Evolutionary conservation across 2,113 vertebrate species (phyloP), one percentile per base, ranked within the genome.

Genomic region (Nothocercus nigrocapillus): DNA sequence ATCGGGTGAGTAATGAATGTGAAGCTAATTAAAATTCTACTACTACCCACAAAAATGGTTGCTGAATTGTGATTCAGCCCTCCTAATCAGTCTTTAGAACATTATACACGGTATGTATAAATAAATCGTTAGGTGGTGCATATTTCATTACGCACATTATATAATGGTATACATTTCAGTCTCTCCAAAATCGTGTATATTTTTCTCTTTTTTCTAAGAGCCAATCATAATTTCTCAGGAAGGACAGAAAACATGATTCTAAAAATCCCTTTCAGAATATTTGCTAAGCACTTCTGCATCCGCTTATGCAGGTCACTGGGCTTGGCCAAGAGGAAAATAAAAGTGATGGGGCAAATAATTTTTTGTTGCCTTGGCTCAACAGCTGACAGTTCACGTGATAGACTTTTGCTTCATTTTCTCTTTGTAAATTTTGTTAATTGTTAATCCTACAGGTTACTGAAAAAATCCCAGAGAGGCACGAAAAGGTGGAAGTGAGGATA

Each of bases 21-120:
- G 92, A 94, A 97, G 93, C 94, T 96, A 96, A 98, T 97, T 97
- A 97, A 98, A 96, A 96, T 94, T 97, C 96, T 96, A 95, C 95
- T 95, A 94, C 91, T 94, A 82, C 91, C 79, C 77, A 88, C 77
- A 74, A 90, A 97, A 97, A 95, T 44, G 72, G 85, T 85, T 96
- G 67, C 25, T 82, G 49, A 94, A 89, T 81, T 38, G 81, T 95
- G 95, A 96, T 88, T 59, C 89, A 96, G 58, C 64, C 82, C 58
- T 96, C 72, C 81, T 91, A 92, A 78, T 88, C 16, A 81, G 93
- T 88, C 51, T 94, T 97, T 94, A 89, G 91, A 97, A 96, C 83
- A 89, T 82, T 97, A 93, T 88, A 77, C 73, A 76, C 27, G 49
- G 28, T 79, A 45, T 0, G 0, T 77, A 83, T 74, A 94, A 95